These are phyloP conservation scores for Pipra filicauda DNA, from an alignment of 2,113 vertebrate genomes.

Conservation along the genomic window DNA sequence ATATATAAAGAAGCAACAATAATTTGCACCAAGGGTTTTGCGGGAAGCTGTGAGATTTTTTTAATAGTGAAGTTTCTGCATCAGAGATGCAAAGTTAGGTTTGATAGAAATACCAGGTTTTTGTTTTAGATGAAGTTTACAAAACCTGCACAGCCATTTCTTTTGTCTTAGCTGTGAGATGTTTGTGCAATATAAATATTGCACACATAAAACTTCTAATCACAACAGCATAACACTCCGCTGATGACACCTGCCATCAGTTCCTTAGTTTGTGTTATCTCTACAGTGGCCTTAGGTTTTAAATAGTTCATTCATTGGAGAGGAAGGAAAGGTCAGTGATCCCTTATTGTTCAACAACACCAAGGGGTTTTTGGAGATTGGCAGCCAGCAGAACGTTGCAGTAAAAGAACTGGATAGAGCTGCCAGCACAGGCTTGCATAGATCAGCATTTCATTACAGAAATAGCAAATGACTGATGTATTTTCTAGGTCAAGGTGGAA, in stretches of 20 bases:
- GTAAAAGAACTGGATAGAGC: neutral
- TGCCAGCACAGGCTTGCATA: slow-evolving; percentile 25
- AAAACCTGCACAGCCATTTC: neutral
- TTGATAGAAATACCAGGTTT: neutral
- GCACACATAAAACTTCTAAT: neutral
- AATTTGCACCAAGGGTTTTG: neutral
- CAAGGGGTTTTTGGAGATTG: slow-evolving; percentile 32
- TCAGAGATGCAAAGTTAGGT: neutral
- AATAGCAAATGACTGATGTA: slow-evolving; percentile 27
- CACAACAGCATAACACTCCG: neutral
- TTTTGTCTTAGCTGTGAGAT: neutral
- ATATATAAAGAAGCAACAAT: neutral
- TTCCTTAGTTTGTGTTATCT: neutral
- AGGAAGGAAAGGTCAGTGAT: slow-evolving; percentile 34
- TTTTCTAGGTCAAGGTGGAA: slow-evolving; percentile 60
- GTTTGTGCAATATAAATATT: neutral
- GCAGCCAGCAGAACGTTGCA: slow-evolving; percentile 28
- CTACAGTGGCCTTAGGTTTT: neutral
- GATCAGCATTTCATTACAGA: slow-evolving; percentile 61
- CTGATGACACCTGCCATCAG: neutral
- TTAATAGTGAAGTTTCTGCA: neutral
- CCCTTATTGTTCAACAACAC: slow-evolving; percentile 34
- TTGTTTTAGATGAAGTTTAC: neutral
- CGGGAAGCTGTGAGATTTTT: neutral
- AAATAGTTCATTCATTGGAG: neutral